A percentile compares a stretch with the other conserved stretches of the same genome.
phyloP scores from a whole-genome alignment of 2,888 invertebrate species.

The Caprella mutica region DNA sequence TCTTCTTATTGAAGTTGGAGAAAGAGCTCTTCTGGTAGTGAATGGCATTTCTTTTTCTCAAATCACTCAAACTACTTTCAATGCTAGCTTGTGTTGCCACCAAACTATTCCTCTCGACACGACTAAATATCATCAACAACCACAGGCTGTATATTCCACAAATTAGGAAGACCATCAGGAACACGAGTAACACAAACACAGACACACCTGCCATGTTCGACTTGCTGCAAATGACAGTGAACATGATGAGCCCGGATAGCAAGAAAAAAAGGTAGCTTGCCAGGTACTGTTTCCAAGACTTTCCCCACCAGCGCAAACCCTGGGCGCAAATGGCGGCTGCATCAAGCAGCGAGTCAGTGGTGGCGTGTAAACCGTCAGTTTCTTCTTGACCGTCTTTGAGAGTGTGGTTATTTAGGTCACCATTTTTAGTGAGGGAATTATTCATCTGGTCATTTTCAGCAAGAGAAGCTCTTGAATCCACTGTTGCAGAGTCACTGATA shows the following conservation, averaged over 20 bases:
- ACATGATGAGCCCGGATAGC: conserved; percentile 10
- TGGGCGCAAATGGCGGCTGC: conserved; percentile 28
- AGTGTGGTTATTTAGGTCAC: too few relatives aligned
- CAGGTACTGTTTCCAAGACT: conserved; percentile 16
- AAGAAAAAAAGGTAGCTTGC: conserved; percentile 5
- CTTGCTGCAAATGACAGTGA: conserved; percentile 11
- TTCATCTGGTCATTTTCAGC: too few relatives aligned
- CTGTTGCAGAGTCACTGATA: too few relatives aligned
- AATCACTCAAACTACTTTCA: conserved; percentile 21
- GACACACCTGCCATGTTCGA: conserved; percentile 2
- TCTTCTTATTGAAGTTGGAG: neutral
- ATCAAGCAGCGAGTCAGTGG: conserved; percentile 27
- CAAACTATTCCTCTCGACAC: conserved; percentile 19
- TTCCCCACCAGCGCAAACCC: conserved; percentile 18
- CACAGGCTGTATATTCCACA: conserved; percentile 15
- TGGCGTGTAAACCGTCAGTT: conserved; percentile 10
- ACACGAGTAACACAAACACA: conserved; percentile 9
- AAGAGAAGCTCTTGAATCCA: too few relatives aligned
- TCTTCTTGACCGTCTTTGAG: neutral
- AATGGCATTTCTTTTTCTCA: conserved; percentile 21
- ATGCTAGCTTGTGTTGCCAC: conserved; percentile 19
- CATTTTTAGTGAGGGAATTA: too few relatives aligned
- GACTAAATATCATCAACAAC: conserved; percentile 20
- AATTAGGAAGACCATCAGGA: neutral
- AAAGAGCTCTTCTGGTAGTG: conserved; percentile 7